Percentiles rank a stretch among this genome's conserved stretches.
Evolutionary conservation across 1,140 invertebrate genomes (phyloP).

Genomic region (Drosophila nigrodunni): DNA sequence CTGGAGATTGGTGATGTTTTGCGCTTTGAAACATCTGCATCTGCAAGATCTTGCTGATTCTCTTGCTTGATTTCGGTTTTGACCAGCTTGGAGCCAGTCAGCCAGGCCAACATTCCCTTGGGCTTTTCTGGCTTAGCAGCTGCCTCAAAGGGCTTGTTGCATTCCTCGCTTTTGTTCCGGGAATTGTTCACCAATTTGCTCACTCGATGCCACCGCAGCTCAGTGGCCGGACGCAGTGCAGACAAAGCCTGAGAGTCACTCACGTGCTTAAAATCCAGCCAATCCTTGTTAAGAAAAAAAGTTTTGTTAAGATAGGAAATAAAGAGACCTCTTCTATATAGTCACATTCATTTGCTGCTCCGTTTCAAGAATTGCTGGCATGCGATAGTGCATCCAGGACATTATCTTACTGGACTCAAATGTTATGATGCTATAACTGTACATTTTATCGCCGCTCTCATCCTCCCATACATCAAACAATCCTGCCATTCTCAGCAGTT

Average conservation of each 20-base stretch:
- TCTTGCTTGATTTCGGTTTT: constrained; percentile 35
- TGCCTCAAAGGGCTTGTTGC: constrained; percentile 86
- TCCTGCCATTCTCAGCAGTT: constrained; percentile 91
- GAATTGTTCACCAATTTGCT: constrained; percentile 90
- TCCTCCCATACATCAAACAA: constrained; percentile 90
- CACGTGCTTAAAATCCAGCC: constrained; percentile 89
- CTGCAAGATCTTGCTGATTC: background rate
- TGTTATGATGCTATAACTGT: constrained; percentile 92
- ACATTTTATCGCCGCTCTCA: constrained; percentile 87
- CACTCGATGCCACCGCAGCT: constrained; percentile 89
- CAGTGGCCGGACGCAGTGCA: constrained; percentile 85
- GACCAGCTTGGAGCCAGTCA: constrained; percentile 56
- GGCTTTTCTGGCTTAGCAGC: constrained; percentile 53
- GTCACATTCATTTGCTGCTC: constrained; percentile 89
- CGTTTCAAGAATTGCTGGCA: constrained; percentile 90
- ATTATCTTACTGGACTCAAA: constrained; percentile 90
- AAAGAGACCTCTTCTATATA: constrained; percentile 7
- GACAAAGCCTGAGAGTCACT: constrained; percentile 86
- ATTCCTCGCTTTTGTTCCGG: constrained; percentile 88
- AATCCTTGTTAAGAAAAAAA: constrained; percentile 85
- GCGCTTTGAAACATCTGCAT: constrained; percentile 9
- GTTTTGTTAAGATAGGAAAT: background rate
- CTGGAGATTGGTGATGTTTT: constrained; percentile 5
- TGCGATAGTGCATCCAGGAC: constrained; percentile 91
- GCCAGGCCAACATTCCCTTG: constrained; percentile 70